Base-by-base conservation (phyloP, 2,113 vertebrate species). In the Oophaga pumilio region DNA sequence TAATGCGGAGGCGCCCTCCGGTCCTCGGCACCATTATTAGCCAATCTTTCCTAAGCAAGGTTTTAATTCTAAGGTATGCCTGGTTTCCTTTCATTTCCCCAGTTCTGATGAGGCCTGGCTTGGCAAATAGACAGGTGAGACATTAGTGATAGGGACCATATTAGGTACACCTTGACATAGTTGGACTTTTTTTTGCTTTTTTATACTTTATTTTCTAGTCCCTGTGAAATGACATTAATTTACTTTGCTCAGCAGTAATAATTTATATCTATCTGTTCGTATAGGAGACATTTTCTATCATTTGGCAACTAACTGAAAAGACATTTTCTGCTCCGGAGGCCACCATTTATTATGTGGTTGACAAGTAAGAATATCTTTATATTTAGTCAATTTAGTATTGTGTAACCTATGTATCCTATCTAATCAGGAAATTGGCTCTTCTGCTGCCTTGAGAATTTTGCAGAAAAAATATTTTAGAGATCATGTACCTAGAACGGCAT, bases 301-400 rank as follows among this genome's bases (percentile, higher is more conserved):
- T 89, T 56, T 94, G 93, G 92, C 91, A 93, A 87, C 66, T 92
- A 53, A 90, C 89, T 49, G 86, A 93, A 89, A 89, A 33, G 2
- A 2, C 11, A 12, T 91, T 93, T 85, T 82, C 89, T 56, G 11
- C 22, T 89, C 82, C 78, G 1, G 76, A 89, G 43, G 90, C 87
- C 12, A n/a, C 88, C 22, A 88, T 92, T 90, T 77, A 85, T 17
- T 2, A 91, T 80, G 89, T 7, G 6, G 2, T 92, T 84, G 89
- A 76, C 76, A 92, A 93, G 92, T 93, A 89, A 93, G 92, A 90
- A 14, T 6, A 53, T 9, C n/a, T 33, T 43, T 43, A 12, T 68
- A 26, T 7, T 24, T 68, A 26, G 66, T 26, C 1, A 69, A 28
- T 69, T 26, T 33, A 33, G 28, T 15, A 28, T 6, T 6, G 14